A percentile compares a stretch with the other conserved stretches of the same genome.
Evolutionary conservation across 2,888 invertebrate species (phyloP).

Genomic region (Troides oblongomaculatus): DNA sequence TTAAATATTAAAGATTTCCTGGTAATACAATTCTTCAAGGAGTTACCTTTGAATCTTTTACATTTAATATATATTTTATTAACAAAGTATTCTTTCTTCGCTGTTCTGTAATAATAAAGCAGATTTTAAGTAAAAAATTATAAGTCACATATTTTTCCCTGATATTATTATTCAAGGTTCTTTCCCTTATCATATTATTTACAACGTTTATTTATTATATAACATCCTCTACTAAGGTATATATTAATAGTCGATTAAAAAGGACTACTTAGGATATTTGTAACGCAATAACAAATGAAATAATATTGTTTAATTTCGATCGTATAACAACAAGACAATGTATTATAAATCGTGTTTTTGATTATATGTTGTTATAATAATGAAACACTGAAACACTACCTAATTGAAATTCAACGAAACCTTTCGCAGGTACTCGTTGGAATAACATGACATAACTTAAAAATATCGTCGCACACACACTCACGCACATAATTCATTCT

Average conservation of each 20-base stretch:
- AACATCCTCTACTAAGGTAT: no score
- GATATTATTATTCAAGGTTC: no score
- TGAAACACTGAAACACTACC: background rate
- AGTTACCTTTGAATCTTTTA: background rate
- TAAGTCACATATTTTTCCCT: no score
- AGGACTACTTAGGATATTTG: no score
- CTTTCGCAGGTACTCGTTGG: background rate
- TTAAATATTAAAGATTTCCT: background rate
- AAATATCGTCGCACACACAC: conserved; percentile 3
- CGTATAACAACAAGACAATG: background rate
- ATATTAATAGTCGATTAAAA: no score
- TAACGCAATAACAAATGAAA: no score
- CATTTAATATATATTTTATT: background rate
- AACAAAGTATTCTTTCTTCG: background rate
- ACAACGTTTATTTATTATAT: no score
- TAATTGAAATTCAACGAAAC: background rate
- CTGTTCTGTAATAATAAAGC: no score
- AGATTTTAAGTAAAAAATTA: no score
- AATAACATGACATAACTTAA: background rate
- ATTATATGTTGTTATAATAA: background rate
- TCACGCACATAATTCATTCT: conserved; percentile 9
- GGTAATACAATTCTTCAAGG: conserved; percentile 1
- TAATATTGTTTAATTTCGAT: background rate
- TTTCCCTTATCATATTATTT: no score
- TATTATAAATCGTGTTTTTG: background rate